These are phyloP conservation scores for Tetramorium parvispinum DNA, from an alignment of 1,140 invertebrate genomes.

Conservation along the genomic window DNA sequence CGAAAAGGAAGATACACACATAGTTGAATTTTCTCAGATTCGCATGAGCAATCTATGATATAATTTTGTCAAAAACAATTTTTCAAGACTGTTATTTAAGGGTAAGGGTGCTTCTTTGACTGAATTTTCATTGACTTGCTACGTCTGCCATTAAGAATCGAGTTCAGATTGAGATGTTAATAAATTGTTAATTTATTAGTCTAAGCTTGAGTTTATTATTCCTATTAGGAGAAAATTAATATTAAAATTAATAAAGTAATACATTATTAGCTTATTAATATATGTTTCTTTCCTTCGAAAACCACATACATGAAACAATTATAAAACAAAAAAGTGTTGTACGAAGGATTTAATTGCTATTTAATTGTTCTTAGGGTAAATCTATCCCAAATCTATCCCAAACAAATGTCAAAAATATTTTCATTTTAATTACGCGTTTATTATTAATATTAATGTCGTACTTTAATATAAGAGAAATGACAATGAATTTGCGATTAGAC, in stretches of 20 bases:
- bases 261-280: neutral
- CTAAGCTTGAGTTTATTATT: neutral
- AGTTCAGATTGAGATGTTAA: neutral
- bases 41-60: neutral
- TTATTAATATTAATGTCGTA: neutral
- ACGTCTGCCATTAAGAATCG: neutral
- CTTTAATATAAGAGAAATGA: neutral
- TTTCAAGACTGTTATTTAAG: neutral
- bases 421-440: too few species aligned
- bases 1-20: neutral
- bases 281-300: neutral
- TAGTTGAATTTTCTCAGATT: conserved; percentile 16
- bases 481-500: neutral
- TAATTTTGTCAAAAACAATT: neutral
- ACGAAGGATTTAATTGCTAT: neutral
- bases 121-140: neutral
- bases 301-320: neutral
- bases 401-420: neutral
- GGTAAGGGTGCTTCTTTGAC: too few species aligned
- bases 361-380: neutral
- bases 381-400: neutral
- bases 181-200: neutral
- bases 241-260: neutral
- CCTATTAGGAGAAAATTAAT: neutral
- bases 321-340: neutral